phyloP scores from a whole-genome alignment of 2,113 vertebrate species.

The Anhinga rufa region DNA sequence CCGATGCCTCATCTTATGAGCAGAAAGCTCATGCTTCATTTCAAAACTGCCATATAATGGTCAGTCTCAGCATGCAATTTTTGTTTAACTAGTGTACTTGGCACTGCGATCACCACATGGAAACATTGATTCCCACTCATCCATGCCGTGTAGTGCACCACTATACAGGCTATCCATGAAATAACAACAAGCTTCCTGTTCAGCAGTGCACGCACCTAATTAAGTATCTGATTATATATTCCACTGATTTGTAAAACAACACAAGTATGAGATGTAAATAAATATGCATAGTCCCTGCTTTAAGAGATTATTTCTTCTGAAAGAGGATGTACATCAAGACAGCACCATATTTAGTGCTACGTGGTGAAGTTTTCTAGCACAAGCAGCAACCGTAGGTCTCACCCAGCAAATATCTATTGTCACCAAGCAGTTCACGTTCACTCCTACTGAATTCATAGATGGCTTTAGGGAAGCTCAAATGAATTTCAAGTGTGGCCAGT shows the following conservation, averaged over 20 bases:
- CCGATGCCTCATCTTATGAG: not conserved
- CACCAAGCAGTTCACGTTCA: not conserved
- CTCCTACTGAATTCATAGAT: not conserved
- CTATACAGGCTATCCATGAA: not conserved
- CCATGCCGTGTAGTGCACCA: not conserved
- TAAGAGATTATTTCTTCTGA: not conserved
- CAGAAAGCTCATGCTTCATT: constrained; percentile 27
- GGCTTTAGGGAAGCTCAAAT: not conserved
- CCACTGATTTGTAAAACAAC: not conserved
- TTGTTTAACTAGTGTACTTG: constrained; percentile 23
- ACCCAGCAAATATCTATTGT: not conserved
- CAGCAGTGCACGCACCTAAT: not conserved
- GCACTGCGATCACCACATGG: not conserved
- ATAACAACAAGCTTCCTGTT: not conserved
- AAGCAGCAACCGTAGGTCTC: not conserved
- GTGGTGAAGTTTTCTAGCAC: not conserved
- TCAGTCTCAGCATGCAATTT: not conserved
- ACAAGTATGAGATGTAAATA: not conserved
- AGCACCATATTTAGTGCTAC: not conserved
- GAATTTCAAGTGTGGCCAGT: not conserved
- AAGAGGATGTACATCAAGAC: not conserved
- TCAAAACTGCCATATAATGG: constrained; percentile 1
- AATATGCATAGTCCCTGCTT: not conserved
- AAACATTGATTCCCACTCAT: not conserved
- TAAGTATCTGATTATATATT: not conserved